phyloP scores from a whole-genome alignment of 2,888 invertebrate genomes.

The Byasa hedistus region DNA sequence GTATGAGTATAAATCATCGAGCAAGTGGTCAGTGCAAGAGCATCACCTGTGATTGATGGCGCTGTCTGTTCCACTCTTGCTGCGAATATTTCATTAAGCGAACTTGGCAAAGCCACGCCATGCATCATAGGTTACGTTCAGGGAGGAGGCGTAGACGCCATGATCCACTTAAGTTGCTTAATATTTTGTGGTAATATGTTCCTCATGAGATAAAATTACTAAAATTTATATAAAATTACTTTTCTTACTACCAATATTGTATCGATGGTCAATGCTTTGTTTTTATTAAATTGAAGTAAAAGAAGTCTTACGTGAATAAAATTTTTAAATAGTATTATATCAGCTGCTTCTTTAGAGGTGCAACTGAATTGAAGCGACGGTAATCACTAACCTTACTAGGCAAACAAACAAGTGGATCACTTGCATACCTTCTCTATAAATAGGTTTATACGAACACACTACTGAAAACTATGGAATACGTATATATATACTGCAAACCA shows the following conservation, averaged over 20 bases:
- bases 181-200: background rate
- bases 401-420: too few relatives aligned
- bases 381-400: too few relatives aligned
- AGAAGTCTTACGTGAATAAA: too few relatives aligned
- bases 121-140: slow-evolving; percentile 70
- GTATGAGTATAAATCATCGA: slow-evolving; percentile 31
- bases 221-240: background rate
- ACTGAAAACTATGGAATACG: too few relatives aligned
- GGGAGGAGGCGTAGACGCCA: slow-evolving; percentile 62
- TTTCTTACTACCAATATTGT: too few relatives aligned
- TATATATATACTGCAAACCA: background rate
- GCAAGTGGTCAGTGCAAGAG: slow-evolving; percentile 50
- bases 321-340: too few relatives aligned
- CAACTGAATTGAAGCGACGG: too few relatives aligned
- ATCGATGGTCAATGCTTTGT: too few relatives aligned
- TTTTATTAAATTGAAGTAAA: too few relatives aligned
- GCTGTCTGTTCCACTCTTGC: slow-evolving; percentile 65
- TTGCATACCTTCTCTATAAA: too few relatives aligned
- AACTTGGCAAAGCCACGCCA: slow-evolving; percentile 63
- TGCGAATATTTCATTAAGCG: slow-evolving; percentile 75
- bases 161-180: slow-evolving; percentile 56
- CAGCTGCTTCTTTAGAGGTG: too few relatives aligned
- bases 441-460: too few relatives aligned
- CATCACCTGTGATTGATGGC: slow-evolving; percentile 70
- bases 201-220: background rate